A percentile compares a stretch with the other conserved stretches of the same genome.
phyloP scores from a whole-genome alignment of 2,888 invertebrate species.

The Altica lythri region DNA sequence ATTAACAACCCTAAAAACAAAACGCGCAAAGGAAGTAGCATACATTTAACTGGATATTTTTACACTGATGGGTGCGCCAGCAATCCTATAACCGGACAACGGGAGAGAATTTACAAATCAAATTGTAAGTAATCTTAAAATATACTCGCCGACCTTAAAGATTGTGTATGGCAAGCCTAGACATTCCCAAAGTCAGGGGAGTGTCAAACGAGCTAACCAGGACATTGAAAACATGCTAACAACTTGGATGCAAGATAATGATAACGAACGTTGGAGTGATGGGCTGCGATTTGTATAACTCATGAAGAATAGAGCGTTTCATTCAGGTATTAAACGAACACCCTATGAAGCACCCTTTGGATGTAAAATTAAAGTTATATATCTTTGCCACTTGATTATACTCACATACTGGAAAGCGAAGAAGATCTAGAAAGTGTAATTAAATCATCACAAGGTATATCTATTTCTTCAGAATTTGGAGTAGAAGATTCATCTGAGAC shows the following conservation, averaged over 20 bases:
- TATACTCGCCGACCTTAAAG: neutral
- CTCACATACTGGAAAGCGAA: neutral
- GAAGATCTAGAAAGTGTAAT: no score
- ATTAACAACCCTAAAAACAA: neutral
- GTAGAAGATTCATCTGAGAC: no score
- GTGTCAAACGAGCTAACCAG: neutral
- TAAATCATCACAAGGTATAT: neutral
- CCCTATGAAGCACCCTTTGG: no score
- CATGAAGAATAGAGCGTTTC: neutral
- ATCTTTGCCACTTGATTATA: conserved; percentile 1
- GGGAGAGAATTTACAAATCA: conserved; percentile 4
- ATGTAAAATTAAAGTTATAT: no score
- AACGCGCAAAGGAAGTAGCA: conserved; percentile 1
- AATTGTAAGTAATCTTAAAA: neutral
- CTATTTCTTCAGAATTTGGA: no score
- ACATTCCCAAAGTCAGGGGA: conserved; percentile 5
- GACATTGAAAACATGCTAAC: no score
- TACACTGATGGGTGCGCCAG: conserved; percentile 6
- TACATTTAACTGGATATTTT: conserved; percentile 2
- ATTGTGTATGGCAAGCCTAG: conserved; percentile 1
- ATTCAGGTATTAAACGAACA: no score
- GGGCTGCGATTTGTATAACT: neutral
- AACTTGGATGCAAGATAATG: no score
- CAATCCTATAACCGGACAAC: conserved; percentile 10
- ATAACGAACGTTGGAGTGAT: no score